These are phyloP conservation scores for Pedionomus torquatus DNA, from an alignment of 2,113 vertebrate species.

Conservation along the genomic window DNA sequence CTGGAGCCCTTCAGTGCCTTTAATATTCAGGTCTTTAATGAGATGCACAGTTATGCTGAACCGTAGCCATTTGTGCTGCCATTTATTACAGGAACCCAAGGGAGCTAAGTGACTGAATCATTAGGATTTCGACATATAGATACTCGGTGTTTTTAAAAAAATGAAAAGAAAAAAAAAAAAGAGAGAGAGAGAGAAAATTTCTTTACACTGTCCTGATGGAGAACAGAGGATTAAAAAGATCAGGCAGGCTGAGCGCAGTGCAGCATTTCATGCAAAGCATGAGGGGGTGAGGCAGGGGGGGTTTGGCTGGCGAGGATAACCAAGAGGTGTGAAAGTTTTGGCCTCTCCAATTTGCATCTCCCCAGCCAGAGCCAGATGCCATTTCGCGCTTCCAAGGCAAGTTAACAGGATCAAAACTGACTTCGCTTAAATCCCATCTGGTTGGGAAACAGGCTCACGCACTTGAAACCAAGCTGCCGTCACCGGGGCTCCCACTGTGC, in stretches of 20 bases:
- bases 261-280: background rate
- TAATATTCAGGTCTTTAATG: background rate
- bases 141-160: background rate
- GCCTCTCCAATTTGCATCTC: background rate
- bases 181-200: background rate
- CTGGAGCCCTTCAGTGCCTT: background rate
- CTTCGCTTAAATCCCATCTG: background rate
- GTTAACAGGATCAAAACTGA: background rate
- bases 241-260: rapidly evolving
- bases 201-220: background rate
- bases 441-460: background rate
- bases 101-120: background rate
- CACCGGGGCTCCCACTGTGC: background rate
- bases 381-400: background rate
- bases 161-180: too few species aligned
- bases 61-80: background rate
- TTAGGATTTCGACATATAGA: background rate
- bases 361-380: background rate
- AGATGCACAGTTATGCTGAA: background rate
- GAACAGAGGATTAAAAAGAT: background rate
- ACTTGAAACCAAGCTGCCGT: background rate
- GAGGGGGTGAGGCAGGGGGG: background rate
- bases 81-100: background rate
- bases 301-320: rapidly evolving
- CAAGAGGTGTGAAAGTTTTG: background rate